Percentiles rank a stretch among this genome's conserved stretches.
These are phyloP conservation scores for Chelidonichthys spinosus DNA, from an alignment of 2,797 vertebrate species.

Conservation along the genomic window DNA sequence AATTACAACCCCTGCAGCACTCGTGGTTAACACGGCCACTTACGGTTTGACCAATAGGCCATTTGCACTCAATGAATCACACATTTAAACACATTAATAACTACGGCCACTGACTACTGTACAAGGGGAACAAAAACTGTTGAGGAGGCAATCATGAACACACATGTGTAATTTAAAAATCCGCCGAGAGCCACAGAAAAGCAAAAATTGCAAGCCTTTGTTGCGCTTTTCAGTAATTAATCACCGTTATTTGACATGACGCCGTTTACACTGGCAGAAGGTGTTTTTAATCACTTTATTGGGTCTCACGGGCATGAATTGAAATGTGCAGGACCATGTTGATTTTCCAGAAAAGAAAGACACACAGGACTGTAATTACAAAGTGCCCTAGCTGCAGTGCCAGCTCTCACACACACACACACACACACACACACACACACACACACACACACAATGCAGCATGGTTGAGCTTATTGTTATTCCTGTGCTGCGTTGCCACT, in stretches of 20 bases:
- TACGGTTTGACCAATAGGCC: conserved; percentile 66
- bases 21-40: conserved; percentile 69
- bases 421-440: background rate
- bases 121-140: conserved; percentile 19
- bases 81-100: conserved; percentile 71
- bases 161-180: conserved; percentile 49
- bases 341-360: conserved; percentile 30
- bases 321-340: conserved; percentile 32
- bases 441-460: conserved; percentile 7
- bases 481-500: conserved; percentile 55
- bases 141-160: conserved; percentile 30
- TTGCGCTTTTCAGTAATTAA: conserved; percentile 30
- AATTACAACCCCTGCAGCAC: conserved; percentile 67
- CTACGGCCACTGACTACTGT: conserved; percentile 35
- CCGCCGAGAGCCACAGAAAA: conserved; percentile 26
- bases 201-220: background rate
- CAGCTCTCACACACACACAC: conserved; percentile 2
- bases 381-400: conserved; percentile 19
- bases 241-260: conserved; percentile 24
- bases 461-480: conserved; percentile 50
- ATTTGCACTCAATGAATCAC: conserved; percentile 70
- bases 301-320: conserved; percentile 19
- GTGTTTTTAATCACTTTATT: conserved; percentile 29
- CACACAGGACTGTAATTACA: conserved; percentile 43
- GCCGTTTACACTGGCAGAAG: conserved; percentile 15